These are phyloP conservation scores for Prunella strophiata DNA, from an alignment of 2,797 vertebrate genomes.

Conservation along the genomic window DNA sequence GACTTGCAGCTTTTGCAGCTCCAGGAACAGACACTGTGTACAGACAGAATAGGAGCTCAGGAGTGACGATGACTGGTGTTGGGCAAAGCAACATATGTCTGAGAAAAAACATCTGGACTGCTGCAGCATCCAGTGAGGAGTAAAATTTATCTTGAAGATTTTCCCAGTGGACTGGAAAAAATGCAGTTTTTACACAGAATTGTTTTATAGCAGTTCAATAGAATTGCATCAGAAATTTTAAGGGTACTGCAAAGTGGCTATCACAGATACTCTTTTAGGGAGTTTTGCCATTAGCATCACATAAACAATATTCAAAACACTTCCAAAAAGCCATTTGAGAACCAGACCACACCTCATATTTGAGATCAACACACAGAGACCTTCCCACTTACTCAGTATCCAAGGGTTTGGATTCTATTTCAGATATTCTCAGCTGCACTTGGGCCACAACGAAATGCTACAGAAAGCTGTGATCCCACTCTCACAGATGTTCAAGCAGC, in stretches of 20 bases:
- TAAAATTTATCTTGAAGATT: conserved; percentile 10
- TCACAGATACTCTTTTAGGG: not conserved
- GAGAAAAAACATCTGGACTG: conserved; percentile 52
- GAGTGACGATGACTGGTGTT: not conserved
- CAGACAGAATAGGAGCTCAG: conserved; percentile 34
- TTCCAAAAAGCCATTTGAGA: not conserved
- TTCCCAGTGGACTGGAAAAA: not conserved
- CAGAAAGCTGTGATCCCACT: not conserved
- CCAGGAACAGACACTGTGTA: conserved; percentile 1
- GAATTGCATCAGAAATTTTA: not conserved
- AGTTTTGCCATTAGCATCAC: not conserved
- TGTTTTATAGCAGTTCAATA: not conserved
- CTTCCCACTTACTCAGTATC: not conserved
- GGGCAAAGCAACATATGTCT: conserved; percentile 41
- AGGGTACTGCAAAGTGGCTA: not conserved
- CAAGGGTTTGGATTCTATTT: not conserved
- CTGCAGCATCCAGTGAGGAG: not conserved
- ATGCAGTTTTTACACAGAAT: not conserved
- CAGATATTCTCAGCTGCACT: not conserved
- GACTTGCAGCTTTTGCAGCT: not conserved
- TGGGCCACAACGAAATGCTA: not conserved
- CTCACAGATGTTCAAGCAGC: not conserved
- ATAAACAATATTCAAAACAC: not conserved
- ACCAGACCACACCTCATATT: not conserved
- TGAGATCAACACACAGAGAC: not conserved